A percentile compares a stretch with the other conserved stretches of the same genome.
Evolutionary conservation across 1,140 invertebrate species (phyloP).

Genomic region (Hyles vespertilio): DNA sequence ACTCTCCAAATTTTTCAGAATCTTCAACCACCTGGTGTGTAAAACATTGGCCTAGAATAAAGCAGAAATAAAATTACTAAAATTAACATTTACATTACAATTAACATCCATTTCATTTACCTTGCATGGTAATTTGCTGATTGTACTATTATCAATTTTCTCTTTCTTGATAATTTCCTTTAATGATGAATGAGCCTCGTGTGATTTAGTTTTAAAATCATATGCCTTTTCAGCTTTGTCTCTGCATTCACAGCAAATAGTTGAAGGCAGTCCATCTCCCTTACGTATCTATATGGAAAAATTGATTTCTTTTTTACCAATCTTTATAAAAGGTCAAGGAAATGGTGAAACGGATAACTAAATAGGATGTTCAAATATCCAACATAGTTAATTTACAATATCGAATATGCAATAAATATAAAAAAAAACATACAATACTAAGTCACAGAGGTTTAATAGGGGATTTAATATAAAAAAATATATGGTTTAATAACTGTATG

Average conservation of each 20-base stretch:
- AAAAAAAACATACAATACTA: background rate
- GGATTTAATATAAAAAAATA: too few relatives aligned
- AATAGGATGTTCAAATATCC: background rate
- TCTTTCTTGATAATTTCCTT: conserved; percentile 30
- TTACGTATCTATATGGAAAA: conserved; percentile 32
- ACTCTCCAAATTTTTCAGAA: too few relatives aligned
- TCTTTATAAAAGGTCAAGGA: too few relatives aligned
- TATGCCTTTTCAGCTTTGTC: conserved; percentile 47
- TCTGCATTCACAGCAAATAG: conserved; percentile 48
- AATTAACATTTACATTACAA: too few relatives aligned
- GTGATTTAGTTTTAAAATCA: conserved; percentile 46
- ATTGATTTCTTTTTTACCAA: too few relatives aligned
- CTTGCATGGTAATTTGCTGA: too few relatives aligned
- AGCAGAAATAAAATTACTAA: too few relatives aligned
- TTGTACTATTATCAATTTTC: conserved; percentile 12
- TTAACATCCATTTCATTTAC: too few relatives aligned
- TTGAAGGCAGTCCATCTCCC: conserved; percentile 48
- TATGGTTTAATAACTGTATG: too few relatives aligned
- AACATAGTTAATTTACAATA: background rate
- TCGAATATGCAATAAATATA: background rate
- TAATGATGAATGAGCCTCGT: conserved; percentile 33
- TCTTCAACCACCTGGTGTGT: too few relatives aligned
- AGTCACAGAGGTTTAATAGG: background rate
- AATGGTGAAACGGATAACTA: too few relatives aligned
- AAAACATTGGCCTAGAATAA: too few relatives aligned